Evolutionary conservation across 2,113 vertebrate species (phyloP).

Genomic region (Haliaeetus leucogaster): DNA sequence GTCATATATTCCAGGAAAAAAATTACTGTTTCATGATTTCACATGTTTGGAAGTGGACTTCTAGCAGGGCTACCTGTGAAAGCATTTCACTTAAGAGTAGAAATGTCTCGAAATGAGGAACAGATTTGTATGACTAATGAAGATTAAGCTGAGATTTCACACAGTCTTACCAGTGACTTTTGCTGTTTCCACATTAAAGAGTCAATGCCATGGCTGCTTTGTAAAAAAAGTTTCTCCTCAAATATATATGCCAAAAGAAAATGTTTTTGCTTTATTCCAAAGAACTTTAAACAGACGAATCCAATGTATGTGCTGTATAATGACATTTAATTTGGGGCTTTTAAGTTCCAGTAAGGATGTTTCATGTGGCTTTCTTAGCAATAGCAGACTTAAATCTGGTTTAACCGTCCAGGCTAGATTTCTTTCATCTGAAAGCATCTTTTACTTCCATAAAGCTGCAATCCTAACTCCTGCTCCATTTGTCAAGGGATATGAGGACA

Average conservation of each 20-base stretch:
- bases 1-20: not conserved
- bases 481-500: not conserved
- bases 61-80: not conserved
- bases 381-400: not conserved
- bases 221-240: not conserved
- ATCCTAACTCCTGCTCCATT: not conserved
- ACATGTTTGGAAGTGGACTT: not conserved
- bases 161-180: not conserved
- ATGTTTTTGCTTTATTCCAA: not conserved
- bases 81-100: not conserved
- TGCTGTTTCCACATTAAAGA: conserved; percentile 39
- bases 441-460: not conserved
- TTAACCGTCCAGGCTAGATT: not conserved
- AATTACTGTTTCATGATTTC: not conserved
- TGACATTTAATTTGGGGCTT: not conserved
- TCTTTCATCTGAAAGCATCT: not conserved
- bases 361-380: conserved; percentile 39
- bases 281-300: not conserved
- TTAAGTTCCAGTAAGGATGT: not conserved
- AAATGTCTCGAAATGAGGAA: not conserved
- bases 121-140: not conserved
- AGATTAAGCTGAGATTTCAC: conserved; percentile 24
- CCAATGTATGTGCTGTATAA: not conserved
- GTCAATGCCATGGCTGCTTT: not conserved
- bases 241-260: not conserved